These are phyloP conservation scores for Porites rus DNA, from an alignment of 92 coral and sea anemone species.

Conservation along the genomic window DNA sequence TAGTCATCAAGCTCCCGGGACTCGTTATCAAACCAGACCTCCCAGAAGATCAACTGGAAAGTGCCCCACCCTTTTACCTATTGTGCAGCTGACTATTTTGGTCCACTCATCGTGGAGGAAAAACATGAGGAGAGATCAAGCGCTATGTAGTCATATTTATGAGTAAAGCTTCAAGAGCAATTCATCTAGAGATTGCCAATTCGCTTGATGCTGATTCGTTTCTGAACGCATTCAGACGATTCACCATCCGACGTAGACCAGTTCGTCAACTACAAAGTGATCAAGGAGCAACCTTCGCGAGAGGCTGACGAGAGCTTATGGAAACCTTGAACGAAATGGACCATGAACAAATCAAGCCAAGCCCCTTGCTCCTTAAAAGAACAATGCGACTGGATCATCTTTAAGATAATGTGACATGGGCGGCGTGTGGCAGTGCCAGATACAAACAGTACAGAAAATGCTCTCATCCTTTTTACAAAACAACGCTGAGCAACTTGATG, in stretches of 20 bases:
- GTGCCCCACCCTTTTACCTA: conserved; percentile 38
- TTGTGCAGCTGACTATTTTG: no score
- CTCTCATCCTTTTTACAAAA: no score
- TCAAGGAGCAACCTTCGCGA: conserved; percentile 38
- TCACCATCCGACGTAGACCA: conserved; percentile 62
- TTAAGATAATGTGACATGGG: conserved; percentile 46
- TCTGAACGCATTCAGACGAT: conserved; percentile 56
- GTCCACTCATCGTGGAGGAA: conserved; percentile 52
- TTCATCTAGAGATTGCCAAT: conserved; percentile 58
- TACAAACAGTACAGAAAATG: background rate
- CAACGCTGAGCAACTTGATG: no score
- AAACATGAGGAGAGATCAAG: conserved; percentile 63
- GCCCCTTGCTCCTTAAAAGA: background rate
- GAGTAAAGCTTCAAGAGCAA: conserved; percentile 58
- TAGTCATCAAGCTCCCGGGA: conserved; percentile 64
- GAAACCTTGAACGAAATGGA: conserved; percentile 32
- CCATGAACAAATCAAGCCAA: background rate
- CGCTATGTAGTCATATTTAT: conserved; percentile 72
- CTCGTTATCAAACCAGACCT: conserved; percentile 33
- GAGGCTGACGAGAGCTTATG: no score
- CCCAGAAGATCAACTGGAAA: conserved; percentile 55
- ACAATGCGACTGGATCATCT: conserved; percentile 43
- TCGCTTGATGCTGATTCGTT: conserved; percentile 70
- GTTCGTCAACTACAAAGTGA: conserved; percentile 30
- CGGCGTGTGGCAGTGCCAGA: conserved; percentile 42